These are phyloP conservation scores for Takifugu rubripes DNA, from an alignment of 2,797 vertebrate genomes.

Conservation along the genomic window DNA sequence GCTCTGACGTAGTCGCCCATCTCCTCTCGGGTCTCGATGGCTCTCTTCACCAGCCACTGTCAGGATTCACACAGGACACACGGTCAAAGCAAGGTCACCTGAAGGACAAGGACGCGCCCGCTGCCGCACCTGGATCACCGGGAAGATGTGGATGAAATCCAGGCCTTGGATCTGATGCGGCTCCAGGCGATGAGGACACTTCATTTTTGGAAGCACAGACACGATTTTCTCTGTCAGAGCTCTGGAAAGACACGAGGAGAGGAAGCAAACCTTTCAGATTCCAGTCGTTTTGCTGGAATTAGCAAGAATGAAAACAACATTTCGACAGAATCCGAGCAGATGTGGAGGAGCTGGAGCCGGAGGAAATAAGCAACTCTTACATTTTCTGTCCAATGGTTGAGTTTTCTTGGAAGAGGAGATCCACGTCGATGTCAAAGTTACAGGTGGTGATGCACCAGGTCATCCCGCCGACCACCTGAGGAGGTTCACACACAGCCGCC, in stretches of 20 bases:
- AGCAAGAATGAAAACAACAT: no score
- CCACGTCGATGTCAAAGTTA: constrained; percentile 93
- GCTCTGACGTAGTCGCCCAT: constrained; percentile 95
- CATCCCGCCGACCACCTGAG: constrained; percentile 96
- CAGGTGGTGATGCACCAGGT: constrained; percentile 99
- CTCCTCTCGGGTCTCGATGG: constrained; percentile 96
- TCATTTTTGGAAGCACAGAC: constrained; percentile 95
- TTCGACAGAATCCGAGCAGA: no score
- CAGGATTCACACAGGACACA: constrained; percentile 8
- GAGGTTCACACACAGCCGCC: not conserved
- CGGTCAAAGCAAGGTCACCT: not conserved
- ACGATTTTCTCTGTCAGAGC: constrained; percentile 97
- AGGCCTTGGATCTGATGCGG: constrained; percentile 98
- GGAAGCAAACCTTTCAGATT: no score
- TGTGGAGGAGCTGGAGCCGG: no score
- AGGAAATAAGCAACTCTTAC: constrained; percentile 68
- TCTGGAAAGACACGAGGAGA: constrained; percentile 58
- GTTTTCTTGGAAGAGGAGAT: constrained; percentile 98
- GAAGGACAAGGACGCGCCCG: not conserved
- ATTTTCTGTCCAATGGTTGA: constrained; percentile 98
- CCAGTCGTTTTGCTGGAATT: no score
- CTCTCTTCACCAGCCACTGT: constrained; percentile 97
- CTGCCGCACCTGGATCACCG: constrained; percentile 87
- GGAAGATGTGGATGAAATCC: constrained; percentile 98
- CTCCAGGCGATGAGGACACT: constrained; percentile 94